Percentiles rank a stretch among this genome's conserved stretches.
Evolutionary conservation across 1,140 invertebrate genomes (phyloP).

Genomic region (Cydia amplana): DNA sequence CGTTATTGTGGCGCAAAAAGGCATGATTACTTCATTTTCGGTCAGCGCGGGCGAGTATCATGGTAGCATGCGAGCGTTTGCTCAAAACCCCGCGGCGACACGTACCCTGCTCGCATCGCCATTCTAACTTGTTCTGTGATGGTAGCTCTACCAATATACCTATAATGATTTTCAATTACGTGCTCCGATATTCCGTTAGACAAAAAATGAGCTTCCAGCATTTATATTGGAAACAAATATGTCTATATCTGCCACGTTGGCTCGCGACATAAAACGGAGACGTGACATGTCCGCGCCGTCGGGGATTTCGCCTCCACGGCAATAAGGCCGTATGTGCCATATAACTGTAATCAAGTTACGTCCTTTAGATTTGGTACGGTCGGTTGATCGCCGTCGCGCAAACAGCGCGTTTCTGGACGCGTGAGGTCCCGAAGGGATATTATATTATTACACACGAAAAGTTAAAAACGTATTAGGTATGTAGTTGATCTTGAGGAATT

Average conservation of each 20-base stretch:
- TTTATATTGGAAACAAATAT: conserved; percentile 15
- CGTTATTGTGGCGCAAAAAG: too few relatives aligned
- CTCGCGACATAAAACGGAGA: conserved; percentile 18
- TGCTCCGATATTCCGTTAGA: not conserved
- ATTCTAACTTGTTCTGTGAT: too few relatives aligned
- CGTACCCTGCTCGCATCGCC: too few relatives aligned
- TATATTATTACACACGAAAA: not conserved
- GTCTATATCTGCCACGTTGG: conserved; percentile 9
- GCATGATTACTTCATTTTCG: too few relatives aligned
- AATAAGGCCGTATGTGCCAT: not conserved
- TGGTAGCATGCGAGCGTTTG: too few relatives aligned
- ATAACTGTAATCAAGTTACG: not conserved
- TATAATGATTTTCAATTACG: not conserved
- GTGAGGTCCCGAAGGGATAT: conserved; percentile 2
- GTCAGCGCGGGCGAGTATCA: too few relatives aligned
- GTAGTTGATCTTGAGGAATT: not conserved
- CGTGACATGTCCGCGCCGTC: conserved; percentile 13
- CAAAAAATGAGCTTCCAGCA: not conserved
- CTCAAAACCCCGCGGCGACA: too few relatives aligned
- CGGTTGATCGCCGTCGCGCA: conserved; percentile 1
- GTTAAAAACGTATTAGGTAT: conserved; percentile 9
- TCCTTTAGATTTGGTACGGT: not conserved
- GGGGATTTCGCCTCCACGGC: not conserved
- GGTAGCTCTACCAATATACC: too few relatives aligned
- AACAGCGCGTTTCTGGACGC: conserved; percentile 7